A percentile compares a stretch with the other conserved stretches of the same genome.
phyloP scores from a whole-genome alignment of 2,888 invertebrate species.

The Mylabris sibirica region DNA sequence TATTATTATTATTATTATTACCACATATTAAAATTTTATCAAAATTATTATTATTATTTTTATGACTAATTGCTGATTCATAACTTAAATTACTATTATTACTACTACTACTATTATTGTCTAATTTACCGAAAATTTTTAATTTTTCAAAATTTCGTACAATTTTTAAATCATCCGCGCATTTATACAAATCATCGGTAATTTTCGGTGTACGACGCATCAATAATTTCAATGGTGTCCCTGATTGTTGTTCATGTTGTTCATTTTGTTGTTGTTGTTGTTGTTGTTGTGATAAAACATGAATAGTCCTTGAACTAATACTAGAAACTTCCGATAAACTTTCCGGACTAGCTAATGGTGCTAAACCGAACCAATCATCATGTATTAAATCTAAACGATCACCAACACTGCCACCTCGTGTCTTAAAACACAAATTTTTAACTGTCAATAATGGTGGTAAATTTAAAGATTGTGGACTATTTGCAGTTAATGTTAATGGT shows the following conservation, averaged over 20 bases:
- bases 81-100: slow-evolving; percentile 63
- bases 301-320: slow-evolving; percentile 73
- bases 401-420: slow-evolving; percentile 39
- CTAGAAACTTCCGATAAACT: slow-evolving; percentile 83
- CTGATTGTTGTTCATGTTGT: not conserved
- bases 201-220: slow-evolving; percentile 73
- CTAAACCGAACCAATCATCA: slow-evolving; percentile 74
- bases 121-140: slow-evolving; percentile 51
- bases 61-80: slow-evolving; percentile 62
- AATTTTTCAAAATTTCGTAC: slow-evolving; percentile 64
- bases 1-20: slow-evolving; percentile 24
- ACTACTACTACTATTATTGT: slow-evolving; percentile 25
- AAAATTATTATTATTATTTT: slow-evolving; percentile 25
- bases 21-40: slow-evolving; percentile 19
- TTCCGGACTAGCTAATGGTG: slow-evolving; percentile 84
- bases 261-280: not conserved
- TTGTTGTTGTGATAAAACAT: slow-evolving; percentile 52
- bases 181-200: slow-evolving; percentile 69
- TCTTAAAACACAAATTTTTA: slow-evolving; percentile 46
- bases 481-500: slow-evolving; percentile 58
- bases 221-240: slow-evolving; percentile 49
- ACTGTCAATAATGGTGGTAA: slow-evolving; percentile 13
- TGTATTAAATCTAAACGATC: slow-evolving; percentile 64
- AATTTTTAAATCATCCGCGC: slow-evolving; percentile 71
- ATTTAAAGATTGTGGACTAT: slow-evolving; percentile 52